Conservation (phyloP, 1,140 invertebrate species). For the Drosophila bocki region DNA sequence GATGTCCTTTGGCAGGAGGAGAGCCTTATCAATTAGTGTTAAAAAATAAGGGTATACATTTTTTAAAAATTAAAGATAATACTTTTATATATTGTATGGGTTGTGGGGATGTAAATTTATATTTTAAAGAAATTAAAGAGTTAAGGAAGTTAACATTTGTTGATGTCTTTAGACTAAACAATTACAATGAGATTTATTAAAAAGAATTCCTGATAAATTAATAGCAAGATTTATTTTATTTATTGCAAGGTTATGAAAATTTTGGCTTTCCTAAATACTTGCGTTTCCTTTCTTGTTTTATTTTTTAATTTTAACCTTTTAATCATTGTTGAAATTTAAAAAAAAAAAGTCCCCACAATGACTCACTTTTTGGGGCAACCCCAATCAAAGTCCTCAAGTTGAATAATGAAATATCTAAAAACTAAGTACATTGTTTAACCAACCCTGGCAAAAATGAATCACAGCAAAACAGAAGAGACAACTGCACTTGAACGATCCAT, state of each 20-base stretch:
- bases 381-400: neutral
- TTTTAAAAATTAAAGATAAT: neutral
- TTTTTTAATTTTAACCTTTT: neutral
- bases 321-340: neutral
- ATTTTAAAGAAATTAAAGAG: neutral
- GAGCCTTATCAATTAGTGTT: conserved; percentile 21
- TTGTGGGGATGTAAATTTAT: neutral
- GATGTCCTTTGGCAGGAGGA: conserved; percentile 22
- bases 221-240: neutral
- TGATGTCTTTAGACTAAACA: neutral
- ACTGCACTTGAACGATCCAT: conserved; percentile 6
- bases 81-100: neutral
- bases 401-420: neutral
- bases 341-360: neutral
- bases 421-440: neutral
- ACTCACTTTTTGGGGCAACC: conserved; percentile 9
- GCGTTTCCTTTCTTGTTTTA: no score
- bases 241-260: no score
- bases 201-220: neutral
- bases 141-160: neutral
- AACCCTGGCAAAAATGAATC: conserved; percentile 10
- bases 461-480: neutral
- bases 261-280: no score
- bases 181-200: neutral
- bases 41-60: neutral